Base-by-base conservation (phyloP, 2,797 vertebrate genomes). In the Denticeps clupeoides region DNA sequence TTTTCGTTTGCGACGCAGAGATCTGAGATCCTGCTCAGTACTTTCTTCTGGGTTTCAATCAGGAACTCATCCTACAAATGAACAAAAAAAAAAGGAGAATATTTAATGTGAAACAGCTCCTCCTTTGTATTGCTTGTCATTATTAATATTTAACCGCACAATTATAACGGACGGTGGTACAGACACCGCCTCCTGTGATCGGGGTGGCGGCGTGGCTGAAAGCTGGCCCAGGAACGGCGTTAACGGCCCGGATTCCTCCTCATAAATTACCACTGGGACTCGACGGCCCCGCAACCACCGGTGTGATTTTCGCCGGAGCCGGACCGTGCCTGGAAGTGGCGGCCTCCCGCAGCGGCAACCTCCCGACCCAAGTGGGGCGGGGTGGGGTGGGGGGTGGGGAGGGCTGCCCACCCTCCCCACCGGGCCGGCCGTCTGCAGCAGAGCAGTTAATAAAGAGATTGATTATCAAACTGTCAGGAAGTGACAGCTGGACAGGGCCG, bases 361-460 rank as follows among this genome's bases (percentile, higher is more conserved):
- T 51, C 27, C 38, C 55, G 58, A 63, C 62, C 62, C 60, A 31
- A 33, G 49, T 51, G 46, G 51, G 59, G 59, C 15, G 12, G 26
- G 37, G 59, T 76, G 38, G 31, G 63, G 73, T 68, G 58, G 66
- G 73, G 82, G 80, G 74, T 78, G 64, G 50, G 64, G 60, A 65
- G 59, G 11, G 44, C 47, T 74, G 68, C 67, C 45, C 74, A 42
- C 51, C 41, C 53, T 54, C 56, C 56, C 65, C 50, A 41, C 53
- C 53, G 55, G 51, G 59, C 57, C 11, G 55, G 59, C 75, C 59
- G 82, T 79, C 89, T 84, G 86, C 87, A 85, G 84, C 58, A 69
- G 84, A 89, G 87, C 89, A 86, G 89, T 87, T 93, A 90, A 90
- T 91, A 87, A 91, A 90, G 91, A 93, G 92, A 94, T 92, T 89